Conservation (phyloP, 2,797 vertebrate species). For the Echiichthys vipera region DNA sequence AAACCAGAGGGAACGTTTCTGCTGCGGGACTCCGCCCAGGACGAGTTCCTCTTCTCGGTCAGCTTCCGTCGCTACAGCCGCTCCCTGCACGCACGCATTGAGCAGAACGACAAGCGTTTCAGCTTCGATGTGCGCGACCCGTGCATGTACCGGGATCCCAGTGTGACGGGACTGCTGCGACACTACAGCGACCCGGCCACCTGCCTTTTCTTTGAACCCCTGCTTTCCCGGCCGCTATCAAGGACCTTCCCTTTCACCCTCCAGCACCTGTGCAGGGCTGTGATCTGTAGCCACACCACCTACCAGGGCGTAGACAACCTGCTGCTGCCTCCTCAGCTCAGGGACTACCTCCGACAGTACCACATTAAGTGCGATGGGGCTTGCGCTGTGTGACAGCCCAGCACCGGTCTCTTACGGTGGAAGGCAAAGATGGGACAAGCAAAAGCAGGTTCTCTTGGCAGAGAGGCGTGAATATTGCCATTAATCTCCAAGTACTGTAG, state of each 20-base stretch:
- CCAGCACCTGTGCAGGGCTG: slow-evolving; percentile 93
- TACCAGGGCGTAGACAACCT: slow-evolving; percentile 91
- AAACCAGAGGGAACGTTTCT: slow-evolving; percentile 97
- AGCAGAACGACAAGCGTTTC: slow-evolving; percentile 96
- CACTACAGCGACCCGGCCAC: slow-evolving; percentile 95
- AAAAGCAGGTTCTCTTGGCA: background rate
- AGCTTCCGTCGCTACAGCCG: slow-evolving; percentile 97
- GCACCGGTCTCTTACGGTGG: background rate
- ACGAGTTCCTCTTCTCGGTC: slow-evolving; percentile 96
- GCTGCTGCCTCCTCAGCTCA: slow-evolving; percentile 90
- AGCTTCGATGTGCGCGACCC: slow-evolving; percentile 97
- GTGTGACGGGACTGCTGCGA: slow-evolving; percentile 93
- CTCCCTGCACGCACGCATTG: slow-evolving; percentile 95
- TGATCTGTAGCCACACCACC: slow-evolving; percentile 93
- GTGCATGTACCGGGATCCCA: slow-evolving; percentile 94
- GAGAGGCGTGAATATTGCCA: background rate
- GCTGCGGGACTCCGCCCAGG: slow-evolving; percentile 95
- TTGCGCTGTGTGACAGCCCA: slow-evolving; percentile 68
- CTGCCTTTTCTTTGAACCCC: slow-evolving; percentile 98
- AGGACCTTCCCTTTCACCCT: slow-evolving; percentile 96
- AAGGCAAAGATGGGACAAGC: background rate
- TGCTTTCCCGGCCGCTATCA: slow-evolving; percentile 92
- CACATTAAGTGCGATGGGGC: slow-evolving; percentile 93
- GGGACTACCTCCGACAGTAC: slow-evolving; percentile 94
- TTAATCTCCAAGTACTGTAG: background rate